Evolutionary conservation across 2,888 invertebrate species (phyloP), one percentile per base, ranked within the genome.

Genomic region (Dione vanillae): DNA sequence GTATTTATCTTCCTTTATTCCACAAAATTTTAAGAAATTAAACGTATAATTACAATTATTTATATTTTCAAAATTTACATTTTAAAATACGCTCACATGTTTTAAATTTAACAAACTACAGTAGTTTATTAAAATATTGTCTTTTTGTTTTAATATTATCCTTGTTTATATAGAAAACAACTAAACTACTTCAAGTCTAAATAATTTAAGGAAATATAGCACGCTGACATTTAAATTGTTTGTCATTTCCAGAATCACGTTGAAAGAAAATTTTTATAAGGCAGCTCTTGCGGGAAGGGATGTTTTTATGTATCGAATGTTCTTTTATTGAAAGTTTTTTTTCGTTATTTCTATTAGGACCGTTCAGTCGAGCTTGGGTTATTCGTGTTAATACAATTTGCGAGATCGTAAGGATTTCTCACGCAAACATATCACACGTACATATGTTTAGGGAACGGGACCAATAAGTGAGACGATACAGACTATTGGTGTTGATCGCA

Each of bases 221-320:
- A 16, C 82, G 85, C 86, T 86, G 86, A 87, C 84, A 81, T 82
- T 80, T 75, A 72, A 77, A 73, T 79, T 81, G 80, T 79, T 79
- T 81, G 75, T 76, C 80, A 80, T 82, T 80, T 79, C 80, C 80
- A 78, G 81, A 80, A 82, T 80, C 78, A 81, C 80, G 82, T 80
- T 78, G 78, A 78, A 75, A 78, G 78, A 76, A 78, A n/a, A 78
- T 74, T 78, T 80, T 76, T 78, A 76, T 76, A 72, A 74, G 75
- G 74, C 73, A 77, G 77, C 76, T 75, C 71, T 73, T 72, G 61
- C 67, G 70, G 71, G 72, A 71, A 73, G 75, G 78, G 78, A 77
- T 80, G 78, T 78, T 82, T 82, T 83, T 83, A 82, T 78, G 78
- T 72, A 65, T 65, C 74, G 72, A 78, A 74, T 79, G 73, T 76